Conservation (phyloP, 2,888 invertebrate genomes). For the Synergus japonicus region DNA sequence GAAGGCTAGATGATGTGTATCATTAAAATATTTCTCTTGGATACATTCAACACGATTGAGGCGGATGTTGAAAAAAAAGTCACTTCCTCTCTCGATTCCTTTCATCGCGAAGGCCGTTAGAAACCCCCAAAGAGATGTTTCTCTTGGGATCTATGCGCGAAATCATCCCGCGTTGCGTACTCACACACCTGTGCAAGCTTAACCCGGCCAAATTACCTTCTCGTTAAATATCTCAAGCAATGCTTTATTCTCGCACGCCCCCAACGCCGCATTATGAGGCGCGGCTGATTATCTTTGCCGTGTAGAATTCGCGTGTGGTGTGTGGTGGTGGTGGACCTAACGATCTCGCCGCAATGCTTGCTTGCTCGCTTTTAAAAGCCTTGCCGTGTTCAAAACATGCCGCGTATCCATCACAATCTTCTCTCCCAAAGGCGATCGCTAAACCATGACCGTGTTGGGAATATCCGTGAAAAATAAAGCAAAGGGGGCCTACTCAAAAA, state of each 20-base stretch:
- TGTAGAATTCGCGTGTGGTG: constrained; percentile 45
- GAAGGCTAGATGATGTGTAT: neutral
- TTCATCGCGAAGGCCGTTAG: constrained; percentile 50
- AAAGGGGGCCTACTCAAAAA: neutral
- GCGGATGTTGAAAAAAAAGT: constrained; percentile 42
- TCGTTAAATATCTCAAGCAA: constrained; percentile 72
- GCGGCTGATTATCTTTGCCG: constrained; percentile 68
- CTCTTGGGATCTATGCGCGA: constrained; percentile 32
- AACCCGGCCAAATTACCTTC: constrained; percentile 68
- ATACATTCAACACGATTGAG: neutral
- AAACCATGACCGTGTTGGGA: constrained; percentile 28
- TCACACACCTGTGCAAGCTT: constrained; percentile 54
- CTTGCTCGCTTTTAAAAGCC: constrained; percentile 58
- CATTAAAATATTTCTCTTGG: neutral
- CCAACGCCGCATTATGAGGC: constrained; percentile 66
- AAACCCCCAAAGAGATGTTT: constrained; percentile 46
- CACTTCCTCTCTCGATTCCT: constrained; percentile 46
- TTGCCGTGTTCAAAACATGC: constrained; percentile 60
- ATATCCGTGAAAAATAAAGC: constrained; percentile 22
- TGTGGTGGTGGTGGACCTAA: constrained; percentile 58
- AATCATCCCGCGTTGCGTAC: constrained; percentile 36
- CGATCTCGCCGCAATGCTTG: constrained; percentile 61
- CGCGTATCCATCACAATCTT: constrained; percentile 67
- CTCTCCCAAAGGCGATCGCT: constrained; percentile 53
- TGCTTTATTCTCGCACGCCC: constrained; percentile 72